phyloP scores from a whole-genome alignment of 2,113 vertebrate species.

The Ictidomys tridecemlineatus region DNA sequence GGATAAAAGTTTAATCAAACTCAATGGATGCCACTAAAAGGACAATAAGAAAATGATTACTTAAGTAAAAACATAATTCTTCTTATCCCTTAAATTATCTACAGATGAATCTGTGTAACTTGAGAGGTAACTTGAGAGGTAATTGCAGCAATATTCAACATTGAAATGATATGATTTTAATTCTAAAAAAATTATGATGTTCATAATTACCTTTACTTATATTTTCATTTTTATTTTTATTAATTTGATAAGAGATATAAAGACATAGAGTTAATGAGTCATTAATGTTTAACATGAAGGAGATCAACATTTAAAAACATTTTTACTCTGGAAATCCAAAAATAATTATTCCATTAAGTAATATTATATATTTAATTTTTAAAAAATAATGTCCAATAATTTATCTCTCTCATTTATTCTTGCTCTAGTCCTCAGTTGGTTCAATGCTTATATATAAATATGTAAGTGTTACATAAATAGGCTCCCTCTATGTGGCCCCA shows the following conservation, averaged over 20 bases:
- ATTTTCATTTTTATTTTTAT: conserved; percentile 29
- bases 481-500: not conserved
- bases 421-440: not conserved
- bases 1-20: not conserved
- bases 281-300: not conserved
- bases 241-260: conserved; percentile 15
- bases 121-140: not conserved
- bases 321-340: conserved; percentile 26
- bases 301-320: not conserved
- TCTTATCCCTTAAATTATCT: not conserved
- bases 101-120: not conserved
- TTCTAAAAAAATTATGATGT: not conserved
- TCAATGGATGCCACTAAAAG: not conserved
- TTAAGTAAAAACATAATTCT: not conserved
- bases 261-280: not conserved
- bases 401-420: not conserved
- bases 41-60: not conserved
- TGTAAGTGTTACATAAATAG: not conserved
- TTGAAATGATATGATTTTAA: conserved; percentile 18
- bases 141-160: not conserved
- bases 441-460: not conserved
- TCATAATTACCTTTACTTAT: not conserved
- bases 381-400: not conserved
- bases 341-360: conserved; percentile 1
- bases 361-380: not conserved